Conservation (phyloP, 2,888 invertebrate genomes). For the Chloroclystis v-ata region DNA sequence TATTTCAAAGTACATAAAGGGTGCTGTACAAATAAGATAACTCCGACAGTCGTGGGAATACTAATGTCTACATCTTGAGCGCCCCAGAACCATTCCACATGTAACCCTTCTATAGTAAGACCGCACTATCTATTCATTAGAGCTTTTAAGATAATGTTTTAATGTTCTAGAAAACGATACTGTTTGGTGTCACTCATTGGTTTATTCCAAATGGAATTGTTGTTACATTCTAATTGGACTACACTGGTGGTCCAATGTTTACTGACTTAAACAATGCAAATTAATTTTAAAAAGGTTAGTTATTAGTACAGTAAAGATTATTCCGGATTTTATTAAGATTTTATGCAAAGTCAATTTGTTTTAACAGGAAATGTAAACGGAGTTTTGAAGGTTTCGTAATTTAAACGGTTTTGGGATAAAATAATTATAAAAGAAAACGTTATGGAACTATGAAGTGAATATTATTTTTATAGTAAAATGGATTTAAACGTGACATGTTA, state of each 20-base stretch:
- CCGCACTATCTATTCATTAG: constrained; percentile 31
- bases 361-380: not conserved
- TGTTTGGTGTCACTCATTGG: constrained; percentile 7
- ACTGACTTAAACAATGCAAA: constrained; percentile 1
- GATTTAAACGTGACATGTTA: too few species aligned
- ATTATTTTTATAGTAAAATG: too few species aligned
- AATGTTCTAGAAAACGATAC: constrained; percentile 1
- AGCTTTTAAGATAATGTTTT: constrained; percentile 17
- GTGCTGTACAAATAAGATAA: constrained; percentile 34
- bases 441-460: too few species aligned
- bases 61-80: constrained; percentile 30
- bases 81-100: constrained; percentile 38
- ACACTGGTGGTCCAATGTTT: constrained; percentile 8
- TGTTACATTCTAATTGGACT: not conserved
- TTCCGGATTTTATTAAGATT: not conserved
- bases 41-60: constrained; percentile 39
- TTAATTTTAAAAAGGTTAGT: not conserved
- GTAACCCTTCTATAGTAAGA: constrained; percentile 41
- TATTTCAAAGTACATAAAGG: constrained; percentile 20
- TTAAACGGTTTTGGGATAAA: not conserved
- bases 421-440: not conserved
- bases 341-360: constrained; percentile 6
- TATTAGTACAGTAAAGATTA: constrained; percentile 1
- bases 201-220: constrained; percentile 8
- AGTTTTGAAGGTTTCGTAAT: too few species aligned